Conservation (phyloP, 2,797 vertebrate genomes). For the Peromyscus melanophrys region DNA sequence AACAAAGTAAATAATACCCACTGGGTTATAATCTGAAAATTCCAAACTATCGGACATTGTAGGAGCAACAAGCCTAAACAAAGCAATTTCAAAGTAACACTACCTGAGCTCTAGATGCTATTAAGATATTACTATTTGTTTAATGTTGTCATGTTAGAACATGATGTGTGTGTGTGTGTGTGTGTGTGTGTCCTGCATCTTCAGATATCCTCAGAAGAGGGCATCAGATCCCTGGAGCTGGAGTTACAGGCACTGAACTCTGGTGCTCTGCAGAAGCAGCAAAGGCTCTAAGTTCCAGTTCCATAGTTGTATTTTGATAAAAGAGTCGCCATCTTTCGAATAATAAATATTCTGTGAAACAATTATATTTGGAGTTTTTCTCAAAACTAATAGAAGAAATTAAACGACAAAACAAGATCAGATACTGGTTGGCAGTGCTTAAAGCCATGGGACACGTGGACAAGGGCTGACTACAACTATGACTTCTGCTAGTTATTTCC, state of each 20-base stretch:
- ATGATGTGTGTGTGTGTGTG: background rate
- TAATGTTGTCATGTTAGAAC: background rate
- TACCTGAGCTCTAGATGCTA: background rate
- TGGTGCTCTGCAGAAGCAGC: background rate
- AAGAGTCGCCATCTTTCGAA: constrained; percentile 17
- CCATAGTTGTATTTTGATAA: background rate
- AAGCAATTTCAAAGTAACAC: constrained; percentile 27
- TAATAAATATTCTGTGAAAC: constrained; percentile 11
- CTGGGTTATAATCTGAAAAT: background rate
- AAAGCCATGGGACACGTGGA: background rate
- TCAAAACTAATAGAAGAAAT: constrained; percentile 1
- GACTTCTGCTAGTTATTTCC: constrained; percentile 9
- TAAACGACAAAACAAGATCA: constrained; percentile 28
- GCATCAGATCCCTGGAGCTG: background rate
- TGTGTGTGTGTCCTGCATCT: background rate
- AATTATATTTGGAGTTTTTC: background rate
- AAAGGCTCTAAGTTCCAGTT: background rate
- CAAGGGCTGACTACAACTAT: background rate
- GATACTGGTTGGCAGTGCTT: background rate
- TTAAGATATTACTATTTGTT: background rate
- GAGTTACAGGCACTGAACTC: background rate
- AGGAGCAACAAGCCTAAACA: background rate
- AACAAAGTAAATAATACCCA: constrained; percentile 4
- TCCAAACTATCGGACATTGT: background rate
- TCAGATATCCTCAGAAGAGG: background rate